Base-by-base conservation (phyloP, 1,140 invertebrate species). In the Cecropterus lyciades region DNA sequence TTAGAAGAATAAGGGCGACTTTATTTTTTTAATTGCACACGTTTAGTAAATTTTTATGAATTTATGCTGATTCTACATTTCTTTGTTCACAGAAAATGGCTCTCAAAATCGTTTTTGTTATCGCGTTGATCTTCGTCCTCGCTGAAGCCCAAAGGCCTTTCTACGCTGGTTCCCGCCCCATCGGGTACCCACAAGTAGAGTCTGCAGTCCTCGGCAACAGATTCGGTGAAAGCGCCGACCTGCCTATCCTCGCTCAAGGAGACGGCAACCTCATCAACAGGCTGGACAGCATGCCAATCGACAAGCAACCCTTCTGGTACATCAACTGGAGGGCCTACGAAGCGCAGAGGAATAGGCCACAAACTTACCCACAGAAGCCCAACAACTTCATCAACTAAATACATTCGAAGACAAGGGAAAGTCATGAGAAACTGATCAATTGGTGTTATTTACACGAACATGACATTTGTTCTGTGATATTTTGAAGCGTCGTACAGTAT, bases 281-380 rank as follows among this genome's bases (percentile, higher is more conserved):
- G 27, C 79, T 94, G 1, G 83, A 93, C 13, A 67, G 87, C 9
- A 86, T 94, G 85, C 94, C 94, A 3, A 75, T 83, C 0, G 93
- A 94, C 4, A 90, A 92, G n/a, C 85, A 87, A 68, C 94, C 94
- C 0, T 94, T 94, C 69, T 94, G 94, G 94, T 93, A 89, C 33
- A 24, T 94, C 2, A 95, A 95, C 65, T 90, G 91, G 80, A 79
- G 84, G 24, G 83, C 91, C 1, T 93, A 94, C 13, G 89, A 93
- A 43, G 82, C 51, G 1, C 52, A 89, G 0, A 89, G 92, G 24
- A 82, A 75, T 17, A 84, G 85, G 24, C 85, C 83, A 10, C 78
- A 87, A 60, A 84, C 76, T 5, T 90, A 77, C 13, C 81, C 74
- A 1, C 65, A 69, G 10, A 80, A 74, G 15, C 78, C 76, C 0